Percentiles rank a stretch among this genome's conserved stretches.
These are phyloP conservation scores for Mesorhabditis spiculigera DNA, from an alignment of 2,888 invertebrate genomes.

Conservation along the genomic window DNA sequence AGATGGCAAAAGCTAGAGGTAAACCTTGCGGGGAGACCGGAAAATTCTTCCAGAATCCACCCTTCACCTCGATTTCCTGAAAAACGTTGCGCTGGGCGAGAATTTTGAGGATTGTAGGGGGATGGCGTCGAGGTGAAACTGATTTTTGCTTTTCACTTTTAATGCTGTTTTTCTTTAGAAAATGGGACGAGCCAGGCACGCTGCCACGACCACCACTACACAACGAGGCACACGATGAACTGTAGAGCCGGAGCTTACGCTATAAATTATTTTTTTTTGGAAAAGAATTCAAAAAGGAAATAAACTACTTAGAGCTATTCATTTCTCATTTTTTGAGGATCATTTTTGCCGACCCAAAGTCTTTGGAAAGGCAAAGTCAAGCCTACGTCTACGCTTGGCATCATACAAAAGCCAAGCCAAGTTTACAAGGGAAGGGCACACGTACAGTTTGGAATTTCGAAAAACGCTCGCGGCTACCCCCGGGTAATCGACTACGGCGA, in stretches of 20 bases:
- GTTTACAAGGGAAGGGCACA: no score
- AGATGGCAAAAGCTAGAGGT: no score
- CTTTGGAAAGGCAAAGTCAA: no score
- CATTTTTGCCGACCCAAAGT: no score
- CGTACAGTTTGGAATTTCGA: no score
- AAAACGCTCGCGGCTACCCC: no score
- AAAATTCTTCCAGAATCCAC: not conserved
- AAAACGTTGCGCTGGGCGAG: not conserved
- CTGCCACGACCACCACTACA: constrained; percentile 1
- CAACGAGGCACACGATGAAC: not conserved
- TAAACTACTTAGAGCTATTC: not conserved
- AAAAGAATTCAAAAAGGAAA: not conserved
- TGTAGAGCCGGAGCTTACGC: not conserved
- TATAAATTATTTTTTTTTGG: not conserved
- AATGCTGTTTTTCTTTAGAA: not conserved
- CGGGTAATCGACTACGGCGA: no score
- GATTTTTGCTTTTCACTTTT: not conserved
- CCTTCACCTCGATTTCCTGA: not conserved
- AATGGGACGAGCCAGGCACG: not conserved
- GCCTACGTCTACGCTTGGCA: no score
- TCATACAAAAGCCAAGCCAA: no score
- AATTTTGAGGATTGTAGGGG: not conserved
- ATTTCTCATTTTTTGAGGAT: no score
- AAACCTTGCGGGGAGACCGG: no score
- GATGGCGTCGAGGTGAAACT: no score